phyloP scores from a whole-genome alignment of 2,113 vertebrate species.

The Nothoprocta perdicaria region DNA sequence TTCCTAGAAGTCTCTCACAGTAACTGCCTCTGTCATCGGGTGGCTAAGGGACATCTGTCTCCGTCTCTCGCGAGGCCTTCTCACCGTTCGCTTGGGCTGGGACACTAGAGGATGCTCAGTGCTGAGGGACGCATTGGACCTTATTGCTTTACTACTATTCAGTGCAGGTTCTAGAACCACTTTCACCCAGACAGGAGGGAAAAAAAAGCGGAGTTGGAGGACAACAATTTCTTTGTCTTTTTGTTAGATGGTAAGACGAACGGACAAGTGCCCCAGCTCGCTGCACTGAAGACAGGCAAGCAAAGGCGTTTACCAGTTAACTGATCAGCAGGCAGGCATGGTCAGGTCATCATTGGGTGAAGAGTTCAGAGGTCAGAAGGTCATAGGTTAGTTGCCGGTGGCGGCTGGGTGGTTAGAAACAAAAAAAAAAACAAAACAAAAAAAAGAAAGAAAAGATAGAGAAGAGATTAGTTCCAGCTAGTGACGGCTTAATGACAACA shows the following conservation, averaged over 20 bases:
- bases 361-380: constrained; percentile 99
- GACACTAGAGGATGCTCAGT: constrained; percentile 80
- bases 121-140: constrained; percentile 85
- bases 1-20: constrained; percentile 85
- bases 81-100: constrained; percentile 82
- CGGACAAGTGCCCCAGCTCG: constrained; percentile 89
- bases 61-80: constrained; percentile 81
- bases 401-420: constrained; percentile 99
- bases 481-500: constrained; percentile 99
- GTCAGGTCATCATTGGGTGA: constrained; percentile 99
- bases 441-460: constrained; percentile 93
- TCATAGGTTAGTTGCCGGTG: constrained; percentile 99
- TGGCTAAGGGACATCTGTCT: constrained; percentile 80
- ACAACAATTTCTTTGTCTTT: constrained; percentile 85
- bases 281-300: constrained; percentile 90
- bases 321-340: constrained; percentile 98
- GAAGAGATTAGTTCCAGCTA: constrained; percentile 99
- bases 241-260: constrained; percentile 90
- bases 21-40: constrained; percentile 85
- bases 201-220: constrained; percentile 82
- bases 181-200: constrained; percentile 82
- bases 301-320: constrained; percentile 97
- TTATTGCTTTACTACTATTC: constrained; percentile 94
- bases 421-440: constrained; percentile 79
- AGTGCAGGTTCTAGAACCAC: constrained; percentile 91